Conservation (phyloP, 2,797 vertebrate species). For the Enteromius radiatus region DNA sequence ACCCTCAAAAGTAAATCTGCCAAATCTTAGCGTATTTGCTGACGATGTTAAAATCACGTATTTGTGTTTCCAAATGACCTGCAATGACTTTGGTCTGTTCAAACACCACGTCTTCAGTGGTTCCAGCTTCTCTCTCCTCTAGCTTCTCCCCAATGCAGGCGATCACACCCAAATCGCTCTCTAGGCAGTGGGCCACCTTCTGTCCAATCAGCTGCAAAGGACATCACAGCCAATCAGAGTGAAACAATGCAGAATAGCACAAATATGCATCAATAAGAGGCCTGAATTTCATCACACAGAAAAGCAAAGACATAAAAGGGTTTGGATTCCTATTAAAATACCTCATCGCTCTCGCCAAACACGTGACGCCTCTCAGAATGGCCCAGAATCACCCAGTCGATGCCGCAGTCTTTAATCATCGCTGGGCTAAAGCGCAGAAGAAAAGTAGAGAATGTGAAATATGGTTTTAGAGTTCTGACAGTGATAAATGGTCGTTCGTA, state of each 20-base stretch:
- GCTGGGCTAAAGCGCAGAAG: slow-evolving; percentile 74
- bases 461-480: not conserved
- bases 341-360: slow-evolving; percentile 86
- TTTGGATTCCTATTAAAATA: slow-evolving; percentile 48
- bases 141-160: slow-evolving; percentile 87
- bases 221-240: slow-evolving; percentile 21
- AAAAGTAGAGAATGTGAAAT: not conserved
- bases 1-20: not conserved
- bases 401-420: slow-evolving; percentile 87
- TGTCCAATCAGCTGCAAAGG: slow-evolving; percentile 81
- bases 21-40: not conserved
- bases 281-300: not conserved
- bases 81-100: slow-evolving; percentile 85
- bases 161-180: slow-evolving; percentile 81
- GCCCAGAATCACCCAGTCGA: slow-evolving; percentile 84
- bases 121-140: slow-evolving; percentile 86
- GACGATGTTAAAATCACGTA: not conserved
- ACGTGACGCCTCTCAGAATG: slow-evolving; percentile 85
- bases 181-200: slow-evolving; percentile 84
- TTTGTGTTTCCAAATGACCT: slow-evolving; percentile 68
- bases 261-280: not conserved
- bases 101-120: slow-evolving; percentile 87
- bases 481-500: not conserved
- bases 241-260: not conserved
- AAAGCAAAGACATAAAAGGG: not conserved